Evolutionary conservation across 2,888 invertebrate genomes (phyloP).

Genomic region (Polyommatus icarus): DNA sequence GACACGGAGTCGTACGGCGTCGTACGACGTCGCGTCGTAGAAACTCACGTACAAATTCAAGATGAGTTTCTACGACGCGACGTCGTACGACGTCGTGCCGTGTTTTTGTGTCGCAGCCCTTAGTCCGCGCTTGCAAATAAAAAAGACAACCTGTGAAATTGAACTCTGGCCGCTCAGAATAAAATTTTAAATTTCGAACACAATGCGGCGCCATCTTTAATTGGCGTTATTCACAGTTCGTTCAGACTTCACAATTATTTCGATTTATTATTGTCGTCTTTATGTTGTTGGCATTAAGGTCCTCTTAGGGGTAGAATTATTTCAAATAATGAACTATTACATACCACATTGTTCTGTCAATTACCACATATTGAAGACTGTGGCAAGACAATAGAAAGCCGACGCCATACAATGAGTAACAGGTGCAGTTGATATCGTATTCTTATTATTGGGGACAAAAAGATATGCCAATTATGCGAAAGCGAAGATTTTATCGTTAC

Average conservation of each 20-base stretch:
- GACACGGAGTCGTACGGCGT: too few species aligned
- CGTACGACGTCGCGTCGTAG: too few species aligned
- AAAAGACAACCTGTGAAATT: not conserved
- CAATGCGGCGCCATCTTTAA: not conserved
- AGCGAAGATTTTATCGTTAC: not conserved
- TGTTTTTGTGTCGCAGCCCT: too few species aligned
- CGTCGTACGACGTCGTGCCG: too few species aligned
- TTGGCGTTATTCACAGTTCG: not conserved
- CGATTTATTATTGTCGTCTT: not conserved
- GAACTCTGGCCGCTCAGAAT: not conserved
- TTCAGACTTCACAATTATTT: not conserved
- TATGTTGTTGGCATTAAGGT: not conserved
- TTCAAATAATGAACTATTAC: conserved; percentile 12
- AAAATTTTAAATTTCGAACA: not conserved
- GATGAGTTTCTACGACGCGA: too few species aligned
- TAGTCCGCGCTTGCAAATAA: not conserved
- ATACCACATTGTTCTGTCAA: conserved; percentile 29
- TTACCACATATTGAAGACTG: conserved; percentile 25
- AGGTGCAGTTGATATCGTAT: conserved; percentile 71
- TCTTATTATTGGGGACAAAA: conserved; percentile 63
- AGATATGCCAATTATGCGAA: conserved; percentile 47
- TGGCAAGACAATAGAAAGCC: conserved; percentile 41
- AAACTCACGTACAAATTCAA: too few species aligned
- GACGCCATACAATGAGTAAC: conserved; percentile 52
- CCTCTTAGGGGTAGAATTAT: not conserved